Conservation (phyloP, 2,888 invertebrate genomes). For the Diaphora mendica region DNA sequence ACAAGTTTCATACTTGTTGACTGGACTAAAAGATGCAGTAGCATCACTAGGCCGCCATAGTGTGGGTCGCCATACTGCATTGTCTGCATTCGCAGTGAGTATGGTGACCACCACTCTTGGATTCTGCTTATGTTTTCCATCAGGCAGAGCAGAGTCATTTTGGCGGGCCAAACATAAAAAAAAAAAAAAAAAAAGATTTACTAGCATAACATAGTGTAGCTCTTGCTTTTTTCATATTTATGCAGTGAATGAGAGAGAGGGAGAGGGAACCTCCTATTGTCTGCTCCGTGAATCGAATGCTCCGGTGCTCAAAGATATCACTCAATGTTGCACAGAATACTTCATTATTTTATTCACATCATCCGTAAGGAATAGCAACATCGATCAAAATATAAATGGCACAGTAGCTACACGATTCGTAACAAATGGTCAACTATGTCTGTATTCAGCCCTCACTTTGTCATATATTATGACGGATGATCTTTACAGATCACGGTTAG, state of each 20-base stretch:
- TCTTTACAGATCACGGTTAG: not conserved
- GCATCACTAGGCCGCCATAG: too few relatives aligned
- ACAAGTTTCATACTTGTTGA: too few relatives aligned
- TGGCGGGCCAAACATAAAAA: too few relatives aligned
- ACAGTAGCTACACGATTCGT: not conserved
- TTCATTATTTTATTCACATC: constrained; percentile 1
- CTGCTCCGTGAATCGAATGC: not conserved
- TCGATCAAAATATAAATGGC: constrained; percentile 2
- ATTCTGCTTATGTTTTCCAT: too few relatives aligned
- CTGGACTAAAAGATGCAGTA: too few relatives aligned
- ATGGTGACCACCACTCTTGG: too few relatives aligned
- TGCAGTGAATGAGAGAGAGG: too few relatives aligned
- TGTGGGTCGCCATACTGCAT: too few relatives aligned
- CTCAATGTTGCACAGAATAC: constrained; percentile 7
- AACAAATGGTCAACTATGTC: not conserved
- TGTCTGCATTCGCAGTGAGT: too few relatives aligned
- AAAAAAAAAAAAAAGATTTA: too few relatives aligned
- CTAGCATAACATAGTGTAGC: not conserved
- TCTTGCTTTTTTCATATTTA: not conserved
- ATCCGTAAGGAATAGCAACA: not conserved
- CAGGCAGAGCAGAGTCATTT: too few relatives aligned
- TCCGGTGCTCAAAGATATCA: not conserved
- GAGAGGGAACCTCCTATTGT: not conserved
- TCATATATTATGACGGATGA: not conserved
- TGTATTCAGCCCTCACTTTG: not conserved